Evolutionary conservation across 2,888 invertebrate genomes (phyloP).

Genomic region (Agapostemon virescens): DNA sequence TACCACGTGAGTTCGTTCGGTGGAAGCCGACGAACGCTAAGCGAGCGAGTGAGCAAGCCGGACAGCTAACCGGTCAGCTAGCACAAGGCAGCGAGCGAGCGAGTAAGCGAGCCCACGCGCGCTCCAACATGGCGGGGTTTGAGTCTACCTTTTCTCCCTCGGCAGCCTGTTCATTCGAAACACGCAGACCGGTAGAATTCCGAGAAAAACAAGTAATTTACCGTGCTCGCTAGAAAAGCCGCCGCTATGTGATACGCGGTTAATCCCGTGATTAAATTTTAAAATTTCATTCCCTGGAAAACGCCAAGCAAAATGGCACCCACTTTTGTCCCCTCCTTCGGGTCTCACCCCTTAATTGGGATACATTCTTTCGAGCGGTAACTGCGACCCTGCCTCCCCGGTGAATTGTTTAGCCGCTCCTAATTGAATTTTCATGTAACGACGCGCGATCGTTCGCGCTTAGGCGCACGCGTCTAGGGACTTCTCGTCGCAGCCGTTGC

Average conservation of each 20-base stretch:
- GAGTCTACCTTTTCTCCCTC: not conserved
- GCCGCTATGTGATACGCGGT: constrained; percentile 40
- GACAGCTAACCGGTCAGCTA: not conserved
- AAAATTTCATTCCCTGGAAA: constrained; percentile 47
- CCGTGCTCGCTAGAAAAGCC: constrained; percentile 7
- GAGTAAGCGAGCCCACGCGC: not conserved
- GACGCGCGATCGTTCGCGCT: constrained; percentile 2
- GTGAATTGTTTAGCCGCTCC: constrained; percentile 25
- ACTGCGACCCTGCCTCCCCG: not conserved
- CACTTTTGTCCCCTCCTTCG: not conserved
- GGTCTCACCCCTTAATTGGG: constrained; percentile 27
- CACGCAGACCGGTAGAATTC: constrained; percentile 25
- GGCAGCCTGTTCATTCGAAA: constrained; percentile 3
- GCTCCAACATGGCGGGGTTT: not conserved
- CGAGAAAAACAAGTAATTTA: constrained; percentile 42
- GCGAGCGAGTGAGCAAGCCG: not conserved
- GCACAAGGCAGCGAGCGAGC: not conserved
- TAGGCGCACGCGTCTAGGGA: not conserved
- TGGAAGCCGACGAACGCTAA: not conserved
- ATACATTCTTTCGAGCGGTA: constrained; percentile 22
- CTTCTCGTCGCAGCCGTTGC: not conserved
- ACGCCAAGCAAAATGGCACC: constrained; percentile 13
- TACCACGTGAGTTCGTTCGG: constrained; percentile 29
- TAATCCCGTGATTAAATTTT: constrained; percentile 54
- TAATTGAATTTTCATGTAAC: constrained; percentile 33